phyloP scores from a whole-genome alignment of 2,113 vertebrate genomes.

The Zapus hudsonius region DNA sequence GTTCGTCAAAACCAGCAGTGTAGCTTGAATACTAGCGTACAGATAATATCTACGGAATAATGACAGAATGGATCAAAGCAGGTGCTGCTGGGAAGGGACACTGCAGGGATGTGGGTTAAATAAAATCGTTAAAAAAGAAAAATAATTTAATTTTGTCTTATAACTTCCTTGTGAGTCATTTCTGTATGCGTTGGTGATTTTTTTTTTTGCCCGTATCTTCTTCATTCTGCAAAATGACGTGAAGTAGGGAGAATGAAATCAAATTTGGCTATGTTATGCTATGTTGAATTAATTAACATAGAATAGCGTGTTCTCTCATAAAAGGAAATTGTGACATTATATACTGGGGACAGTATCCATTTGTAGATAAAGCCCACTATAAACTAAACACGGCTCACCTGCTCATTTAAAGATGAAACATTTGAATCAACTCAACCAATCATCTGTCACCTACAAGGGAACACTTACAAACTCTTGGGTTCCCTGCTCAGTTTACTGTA shows the following conservation, averaged over 20 bases:
- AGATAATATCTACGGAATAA: slow-evolving; percentile 36
- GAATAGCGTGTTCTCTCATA: slow-evolving; percentile 18
- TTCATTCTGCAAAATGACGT: slow-evolving; percentile 35
- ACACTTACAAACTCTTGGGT: slow-evolving; percentile 30
- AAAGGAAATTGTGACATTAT: slow-evolving; percentile 19
- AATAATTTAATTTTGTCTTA: background rate
- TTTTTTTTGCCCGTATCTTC: background rate
- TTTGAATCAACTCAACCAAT: slow-evolving; percentile 55
- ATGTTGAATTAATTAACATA: slow-evolving; percentile 39
- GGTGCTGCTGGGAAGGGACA: background rate
- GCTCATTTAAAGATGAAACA: slow-evolving; percentile 58
- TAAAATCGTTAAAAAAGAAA: background rate
- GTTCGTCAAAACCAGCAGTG: slow-evolving; percentile 8
- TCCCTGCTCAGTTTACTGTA: slow-evolving; percentile 63
- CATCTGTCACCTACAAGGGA: slow-evolving; percentile 69
- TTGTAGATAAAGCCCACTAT: slow-evolving; percentile 20
- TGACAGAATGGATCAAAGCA: slow-evolving; percentile 5
- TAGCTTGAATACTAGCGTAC: slow-evolving; percentile 2
- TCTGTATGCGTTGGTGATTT: background rate
- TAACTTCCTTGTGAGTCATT: slow-evolving; percentile 18
- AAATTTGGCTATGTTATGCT: background rate
- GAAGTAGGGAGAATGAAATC: slow-evolving; percentile 33
- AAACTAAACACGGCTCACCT: slow-evolving; percentile 39
- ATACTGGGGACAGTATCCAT: slow-evolving; percentile 4
- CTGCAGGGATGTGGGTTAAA: background rate